These are phyloP conservation scores for Caenorhabditis parvicauda DNA, from an alignment of 2,888 invertebrate species.

Conservation along the genomic window DNA sequence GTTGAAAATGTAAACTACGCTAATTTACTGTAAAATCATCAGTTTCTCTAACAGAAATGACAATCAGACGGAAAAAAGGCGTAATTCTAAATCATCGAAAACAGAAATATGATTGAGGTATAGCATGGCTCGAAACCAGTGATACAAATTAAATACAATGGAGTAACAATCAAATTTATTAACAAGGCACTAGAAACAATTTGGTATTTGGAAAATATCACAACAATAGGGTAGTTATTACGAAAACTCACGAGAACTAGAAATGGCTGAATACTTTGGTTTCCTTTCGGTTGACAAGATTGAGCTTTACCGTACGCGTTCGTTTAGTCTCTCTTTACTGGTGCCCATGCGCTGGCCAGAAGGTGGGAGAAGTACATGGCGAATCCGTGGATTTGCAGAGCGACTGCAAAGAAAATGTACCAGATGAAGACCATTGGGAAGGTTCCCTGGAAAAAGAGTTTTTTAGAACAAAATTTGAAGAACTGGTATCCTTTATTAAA, in stretches of 20 bases:
- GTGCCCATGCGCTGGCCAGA: conserved; percentile 50
- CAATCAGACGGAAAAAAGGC: too few relatives aligned
- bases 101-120: not conserved
- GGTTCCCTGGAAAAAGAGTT: conserved; percentile 31
- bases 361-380: conserved; percentile 57
- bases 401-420: conserved; percentile 61
- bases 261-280: too few relatives aligned
- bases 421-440: conserved; percentile 62
- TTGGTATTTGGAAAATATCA: not conserved
- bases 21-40: too few relatives aligned
- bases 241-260: not conserved
- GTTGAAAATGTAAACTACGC: not conserved
- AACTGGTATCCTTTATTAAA: too few relatives aligned
- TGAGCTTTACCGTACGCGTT: not conserved
- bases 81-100: not conserved
- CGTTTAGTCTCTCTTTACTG: conserved; percentile 32
- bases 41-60: too few relatives aligned
- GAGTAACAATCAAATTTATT: not conserved
- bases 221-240: not conserved
- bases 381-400: conserved; percentile 58
- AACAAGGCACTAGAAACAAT: not conserved
- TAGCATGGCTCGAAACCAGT: not conserved
- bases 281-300: too few relatives aligned
- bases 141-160: not conserved
- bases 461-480: not conserved